Base-by-base conservation (phyloP, 53 echinoderm and acorn worm species). In the Apostichopus leukothele region DNA sequence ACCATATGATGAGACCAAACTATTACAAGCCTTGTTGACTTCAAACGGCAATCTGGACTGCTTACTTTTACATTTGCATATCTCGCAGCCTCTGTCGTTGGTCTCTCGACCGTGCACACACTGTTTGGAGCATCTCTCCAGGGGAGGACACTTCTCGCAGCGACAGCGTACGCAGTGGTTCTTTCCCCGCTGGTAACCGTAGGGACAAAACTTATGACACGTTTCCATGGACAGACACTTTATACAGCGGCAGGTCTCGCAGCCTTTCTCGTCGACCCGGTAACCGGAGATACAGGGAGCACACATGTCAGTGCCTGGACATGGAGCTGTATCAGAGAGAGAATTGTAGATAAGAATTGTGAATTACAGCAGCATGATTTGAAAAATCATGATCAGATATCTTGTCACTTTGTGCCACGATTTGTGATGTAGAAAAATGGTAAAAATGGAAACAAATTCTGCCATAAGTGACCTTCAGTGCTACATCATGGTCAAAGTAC, bases 41-140 rank as follows among this genome's bases (percentile, higher is more conserved):
- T n/a, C 16, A 13, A 71, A 71, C 18, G 71, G 20, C 18, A 71
- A 52, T 7, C 61, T 23, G 18, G n/a, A 60, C 67, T 18, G 12
- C 74, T 83, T 92, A 98, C 98, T 94, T 94, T 94, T 93, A 88
- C 98, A 98, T 88, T 96, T 96, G 89, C 98, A 98, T 50, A 98
- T 91, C 83, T 94, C 77, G 53, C 98, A 98, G 22, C 98, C 98
- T 50, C 93, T 89, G 90, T 96, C 98, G 68, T 96, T 96, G 68
- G 93, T 79, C 76, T 96, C 96, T 79, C 94, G 88, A 13, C 98
- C 98, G 66, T 94, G 94, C 14, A 94, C 91, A 86, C 98, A 98
- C 76, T 93, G 89, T 84, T 96, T 96, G 89, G 73, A 89, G 76
- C 98, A 98, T 75, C 89, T 88, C 51, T 73, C 50, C 52, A 94